These are phyloP conservation scores for Leptopilina clavipes DNA, from an alignment of 1,140 invertebrate species.

Conservation along the genomic window DNA sequence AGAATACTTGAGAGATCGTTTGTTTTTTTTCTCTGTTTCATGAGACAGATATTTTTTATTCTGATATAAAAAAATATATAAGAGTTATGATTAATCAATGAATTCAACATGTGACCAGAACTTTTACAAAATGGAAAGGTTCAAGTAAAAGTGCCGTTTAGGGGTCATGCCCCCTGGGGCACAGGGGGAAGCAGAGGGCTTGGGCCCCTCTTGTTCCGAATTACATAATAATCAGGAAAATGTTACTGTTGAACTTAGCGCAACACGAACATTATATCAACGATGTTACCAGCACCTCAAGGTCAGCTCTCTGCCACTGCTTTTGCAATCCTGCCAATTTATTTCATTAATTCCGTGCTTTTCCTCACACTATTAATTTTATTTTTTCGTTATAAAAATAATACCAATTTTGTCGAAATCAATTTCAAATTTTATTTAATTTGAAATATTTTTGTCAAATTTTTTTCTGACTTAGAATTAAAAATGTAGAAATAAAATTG, in stretches of 20 bases:
- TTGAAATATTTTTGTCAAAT: too few species aligned
- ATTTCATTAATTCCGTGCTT: neutral
- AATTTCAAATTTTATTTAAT: too few species aligned
- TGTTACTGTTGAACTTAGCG: slow-evolving; percentile 59
- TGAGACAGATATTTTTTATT: too few species aligned
- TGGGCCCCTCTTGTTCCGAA: slow-evolving; percentile 70
- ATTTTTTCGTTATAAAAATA: slow-evolving; percentile 23
- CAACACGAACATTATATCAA: slow-evolving; percentile 65
- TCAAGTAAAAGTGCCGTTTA: slow-evolving; percentile 55
- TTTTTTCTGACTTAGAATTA: too few species aligned
- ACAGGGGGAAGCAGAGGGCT: slow-evolving; percentile 67
- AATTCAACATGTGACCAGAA: slow-evolving; percentile 26
- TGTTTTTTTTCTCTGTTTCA: too few species aligned
- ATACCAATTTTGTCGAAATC: neutral
- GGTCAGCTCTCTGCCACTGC: slow-evolving; percentile 59
- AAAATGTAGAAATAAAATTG: too few species aligned
- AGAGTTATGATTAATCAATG: neutral
- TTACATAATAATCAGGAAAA: slow-evolving; percentile 66
- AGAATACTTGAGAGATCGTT: neutral
- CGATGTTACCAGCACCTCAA: slow-evolving; percentile 73
- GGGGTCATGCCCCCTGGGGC: slow-evolving; percentile 72
- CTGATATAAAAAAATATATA: neutral
- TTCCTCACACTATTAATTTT: neutral
- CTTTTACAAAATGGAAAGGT: slow-evolving; percentile 55
- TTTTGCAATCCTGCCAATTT: slow-evolving; percentile 38